phyloP scores from a whole-genome alignment of 2,113 vertebrate genomes.

The Zingel zingel region DNA sequence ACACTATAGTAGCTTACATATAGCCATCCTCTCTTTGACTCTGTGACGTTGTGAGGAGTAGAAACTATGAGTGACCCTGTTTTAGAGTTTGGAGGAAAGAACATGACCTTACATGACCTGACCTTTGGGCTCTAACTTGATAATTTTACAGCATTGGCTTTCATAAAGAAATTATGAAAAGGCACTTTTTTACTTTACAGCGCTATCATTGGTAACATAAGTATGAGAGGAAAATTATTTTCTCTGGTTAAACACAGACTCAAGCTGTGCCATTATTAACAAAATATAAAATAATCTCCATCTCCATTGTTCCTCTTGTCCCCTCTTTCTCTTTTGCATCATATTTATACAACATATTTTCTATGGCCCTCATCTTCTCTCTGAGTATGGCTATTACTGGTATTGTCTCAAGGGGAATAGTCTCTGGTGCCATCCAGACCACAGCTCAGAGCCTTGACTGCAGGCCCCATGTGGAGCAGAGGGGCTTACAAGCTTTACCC shows the following conservation, averaged over 20 bases:
- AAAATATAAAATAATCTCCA: neutral
- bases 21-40: conserved; percentile 25
- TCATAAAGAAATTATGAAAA: neutral
- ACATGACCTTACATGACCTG: conserved; percentile 3
- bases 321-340: conserved; percentile 7
- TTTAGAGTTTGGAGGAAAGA: neutral
- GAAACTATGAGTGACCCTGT: neutral
- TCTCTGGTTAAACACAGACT: neutral
- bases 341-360: conserved; percentile 48
- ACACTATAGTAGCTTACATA: conserved; percentile 6
- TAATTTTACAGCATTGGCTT: neutral
- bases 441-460: conserved; percentile 64
- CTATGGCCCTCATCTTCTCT: conserved; percentile 38
- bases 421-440: conserved; percentile 72
- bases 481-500: conserved; percentile 76
- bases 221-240: neutral
- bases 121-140: neutral
- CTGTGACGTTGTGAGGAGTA: conserved; percentile 38
- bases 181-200: neutral
- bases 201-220: neutral
- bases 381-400: conserved; percentile 40
- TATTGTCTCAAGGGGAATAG: conserved; percentile 60
- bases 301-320: neutral
- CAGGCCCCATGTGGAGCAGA: conserved; percentile 75
- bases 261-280: neutral